These are phyloP conservation scores for Rhodophaea formosa DNA, from an alignment of 2,888 invertebrate species.

Conservation along the genomic window DNA sequence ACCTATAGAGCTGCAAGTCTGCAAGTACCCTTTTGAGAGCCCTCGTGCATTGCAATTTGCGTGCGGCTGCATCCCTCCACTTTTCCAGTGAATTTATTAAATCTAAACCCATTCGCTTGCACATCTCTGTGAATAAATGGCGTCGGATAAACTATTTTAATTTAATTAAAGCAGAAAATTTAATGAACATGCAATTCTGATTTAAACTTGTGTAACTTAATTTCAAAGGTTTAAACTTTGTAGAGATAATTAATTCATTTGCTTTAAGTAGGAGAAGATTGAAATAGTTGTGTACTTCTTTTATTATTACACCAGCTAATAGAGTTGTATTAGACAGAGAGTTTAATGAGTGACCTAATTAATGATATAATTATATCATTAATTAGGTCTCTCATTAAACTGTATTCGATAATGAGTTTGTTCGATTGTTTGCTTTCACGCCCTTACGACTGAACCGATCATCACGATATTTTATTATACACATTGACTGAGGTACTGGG, in stretches of 20 bases:
- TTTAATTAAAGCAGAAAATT: constrained; percentile 5
- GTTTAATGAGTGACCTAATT: too few relatives aligned
- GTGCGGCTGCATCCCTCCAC: constrained; percentile 2
- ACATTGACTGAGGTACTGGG: too few relatives aligned
- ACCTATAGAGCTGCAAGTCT: not conserved
- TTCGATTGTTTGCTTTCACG: too few relatives aligned
- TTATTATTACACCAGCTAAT: not conserved
- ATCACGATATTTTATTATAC: too few relatives aligned
- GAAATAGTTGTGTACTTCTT: not conserved
- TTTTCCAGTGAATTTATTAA: constrained; percentile 16
- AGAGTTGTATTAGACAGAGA: too few relatives aligned
- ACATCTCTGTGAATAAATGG: constrained; percentile 4
- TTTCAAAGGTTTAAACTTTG: not conserved
- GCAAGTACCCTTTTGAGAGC: not conserved
- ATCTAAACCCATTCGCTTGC: constrained; percentile 12
- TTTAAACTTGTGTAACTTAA: not conserved
- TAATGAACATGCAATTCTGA: constrained; percentile 5
- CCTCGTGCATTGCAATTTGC: constrained; percentile 16
- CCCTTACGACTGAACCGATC: too few relatives aligned
- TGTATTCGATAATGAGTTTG: too few relatives aligned
- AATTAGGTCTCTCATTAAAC: too few relatives aligned
- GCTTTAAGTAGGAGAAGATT: not conserved
- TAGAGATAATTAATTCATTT: not conserved
- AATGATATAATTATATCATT: too few relatives aligned
- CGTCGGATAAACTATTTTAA: constrained; percentile 7